Evolutionary conservation across 2,888 invertebrate genomes (phyloP), one percentile per base, ranked within the genome.

Genomic region (Xanthia icteritia): DNA sequence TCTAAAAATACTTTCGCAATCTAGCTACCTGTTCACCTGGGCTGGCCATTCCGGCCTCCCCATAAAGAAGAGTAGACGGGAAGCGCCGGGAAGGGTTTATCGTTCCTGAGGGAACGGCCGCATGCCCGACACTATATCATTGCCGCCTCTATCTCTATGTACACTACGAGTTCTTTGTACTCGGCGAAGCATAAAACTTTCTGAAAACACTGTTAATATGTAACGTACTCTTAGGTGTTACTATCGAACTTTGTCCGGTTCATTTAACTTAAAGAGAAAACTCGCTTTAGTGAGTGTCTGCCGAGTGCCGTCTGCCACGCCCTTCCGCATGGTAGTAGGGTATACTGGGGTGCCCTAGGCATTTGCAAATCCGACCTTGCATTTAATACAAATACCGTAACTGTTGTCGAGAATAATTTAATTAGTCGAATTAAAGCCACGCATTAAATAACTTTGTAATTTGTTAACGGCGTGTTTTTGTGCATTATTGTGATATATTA

Each of bases 31-130:
- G 95, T 93, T 95, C 95, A 96, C 95, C 95, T 96, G 96, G 94
- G 94, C 94, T 94, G 95, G 94, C 95, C 95, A 94, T 95, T 95
- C 95, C 95, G 95, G 94, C 95, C 96, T 96, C 93, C 94, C 95
- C 96, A 96, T 96, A 96, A 96, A 96, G 96, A 96, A 96, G 96
- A 96, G 96, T 94, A 95, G 94, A 94, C 94, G 95, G 96, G 95
- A 95, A 95, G 96, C 94, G 92, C 89, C 92, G 93, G 94, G 96
- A 95, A 95, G 96, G 96, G 96, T 96, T 96, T 96, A 96, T 96
- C 95, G 96, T 93, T 92, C 96, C 96, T 94, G 90, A 92, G 96
- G 96, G 96, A 96, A 89, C 94, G 91, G 91, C 94, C 94, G 94
- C 93, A 91, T 93, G 95, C 95, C 96, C 95, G 94, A 91, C 96